A percentile compares a stretch with the other conserved stretches of the same genome.
phyloP scores from a whole-genome alignment of 1,140 invertebrate genomes.

The Hyposmocoma kahamanoa region DNA sequence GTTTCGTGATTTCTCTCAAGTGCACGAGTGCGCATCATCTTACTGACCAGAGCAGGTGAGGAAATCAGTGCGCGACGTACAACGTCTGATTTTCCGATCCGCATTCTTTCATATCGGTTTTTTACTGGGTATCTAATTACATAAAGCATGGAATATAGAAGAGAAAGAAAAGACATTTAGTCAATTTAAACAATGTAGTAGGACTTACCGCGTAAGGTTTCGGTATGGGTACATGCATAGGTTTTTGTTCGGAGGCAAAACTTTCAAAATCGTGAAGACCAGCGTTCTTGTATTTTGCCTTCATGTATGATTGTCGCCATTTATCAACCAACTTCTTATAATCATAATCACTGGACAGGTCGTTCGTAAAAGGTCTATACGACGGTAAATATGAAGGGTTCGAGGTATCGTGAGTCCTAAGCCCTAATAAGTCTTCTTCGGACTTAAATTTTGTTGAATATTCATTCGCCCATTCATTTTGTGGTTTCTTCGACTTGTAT shows the following conservation, averaged over 20 bases:
- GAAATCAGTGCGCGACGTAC: constrained; percentile 63
- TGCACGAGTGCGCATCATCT: constrained; percentile 37
- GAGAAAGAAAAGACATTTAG: neutral
- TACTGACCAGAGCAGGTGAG: constrained; percentile 45
- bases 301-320: constrained; percentile 56
- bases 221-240: constrained; percentile 46
- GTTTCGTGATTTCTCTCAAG: constrained; percentile 48
- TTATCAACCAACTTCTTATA: constrained; percentile 55
- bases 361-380: constrained; percentile 35
- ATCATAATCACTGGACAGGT: constrained; percentile 33
- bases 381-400: constrained; percentile 43
- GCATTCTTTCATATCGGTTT: constrained; percentile 52
- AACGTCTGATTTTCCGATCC: constrained; percentile 49
- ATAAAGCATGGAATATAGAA: constrained; percentile 15
- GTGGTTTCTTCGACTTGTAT: constrained; percentile 24
- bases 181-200: too few species aligned
- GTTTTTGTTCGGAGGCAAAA: constrained; percentile 47
- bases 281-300: constrained; percentile 49
- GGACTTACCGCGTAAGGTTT: constrained; percentile 59
- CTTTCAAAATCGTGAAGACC: constrained; percentile 41
- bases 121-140: constrained; percentile 54
- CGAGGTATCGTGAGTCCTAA: constrained; percentile 55
- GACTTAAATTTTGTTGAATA: constrained; percentile 44
- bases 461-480: constrained; percentile 43
- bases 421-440: constrained; percentile 58